Conservation (phyloP, 30 jellyfish, hydroid and myxozoan species). For the Sanderia malayensis region DNA sequence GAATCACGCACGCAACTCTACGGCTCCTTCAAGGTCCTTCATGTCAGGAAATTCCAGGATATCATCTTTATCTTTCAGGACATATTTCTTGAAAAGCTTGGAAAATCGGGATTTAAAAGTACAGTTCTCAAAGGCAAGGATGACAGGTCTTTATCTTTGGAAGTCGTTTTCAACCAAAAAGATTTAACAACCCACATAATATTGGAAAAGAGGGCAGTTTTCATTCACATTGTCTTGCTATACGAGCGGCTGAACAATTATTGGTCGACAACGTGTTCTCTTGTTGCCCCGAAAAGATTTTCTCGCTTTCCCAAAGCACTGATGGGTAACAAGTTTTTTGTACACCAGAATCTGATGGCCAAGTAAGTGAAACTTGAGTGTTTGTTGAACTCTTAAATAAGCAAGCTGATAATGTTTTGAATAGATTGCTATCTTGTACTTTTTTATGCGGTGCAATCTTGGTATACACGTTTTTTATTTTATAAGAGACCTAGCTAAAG, state of each 20-base stretch:
- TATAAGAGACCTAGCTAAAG: too few relatives aligned
- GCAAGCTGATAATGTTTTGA: too few relatives aligned
- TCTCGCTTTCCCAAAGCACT: background rate
- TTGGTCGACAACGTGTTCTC: constrained; percentile 39
- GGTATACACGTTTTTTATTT: too few relatives aligned
- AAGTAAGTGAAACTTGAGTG: too few relatives aligned
- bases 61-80: constrained; percentile 22
- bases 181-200: constrained; percentile 17
- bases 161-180: background rate
- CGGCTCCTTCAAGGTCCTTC: background rate
- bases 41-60: background rate
- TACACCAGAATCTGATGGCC: background rate
- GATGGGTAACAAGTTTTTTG: constrained; percentile 1
- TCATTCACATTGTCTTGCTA: constrained; percentile 19
- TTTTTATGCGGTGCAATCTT: too few relatives aligned
- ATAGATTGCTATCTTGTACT: too few relatives aligned
- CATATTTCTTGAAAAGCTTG: constrained; percentile 1
- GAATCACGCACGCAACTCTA: background rate
- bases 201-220: background rate
- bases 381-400: too few relatives aligned
- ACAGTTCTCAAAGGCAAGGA: constrained; percentile 19
- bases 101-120: constrained; percentile 19
- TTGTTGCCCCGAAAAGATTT: background rate
- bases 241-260: constrained; percentile 9
- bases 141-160: constrained; percentile 26